Evolutionary conservation across 2,797 vertebrate genomes (phyloP).

Genomic region (Arrhamphus sclerolepis): DNA sequence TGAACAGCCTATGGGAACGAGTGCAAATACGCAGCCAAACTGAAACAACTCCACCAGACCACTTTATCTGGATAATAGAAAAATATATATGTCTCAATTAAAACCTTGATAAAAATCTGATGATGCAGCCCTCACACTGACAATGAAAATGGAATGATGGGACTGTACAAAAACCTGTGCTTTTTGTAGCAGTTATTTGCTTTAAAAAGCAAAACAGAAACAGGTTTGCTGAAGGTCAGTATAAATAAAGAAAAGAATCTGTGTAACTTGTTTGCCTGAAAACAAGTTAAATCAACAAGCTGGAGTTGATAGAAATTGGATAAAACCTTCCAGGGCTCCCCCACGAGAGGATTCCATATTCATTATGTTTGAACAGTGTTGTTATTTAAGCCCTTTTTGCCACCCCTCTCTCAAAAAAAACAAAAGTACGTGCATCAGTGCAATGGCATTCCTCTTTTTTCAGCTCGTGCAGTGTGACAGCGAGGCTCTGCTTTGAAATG

Average conservation of each 20-base stretch:
- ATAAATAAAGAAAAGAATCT: slow-evolving; percentile 33
- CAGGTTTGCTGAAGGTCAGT: slow-evolving; percentile 62
- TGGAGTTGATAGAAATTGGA: slow-evolving; percentile 52
- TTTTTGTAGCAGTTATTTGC: slow-evolving; percentile 41
- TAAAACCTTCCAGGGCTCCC: slow-evolving; percentile 49
- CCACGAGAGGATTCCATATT: slow-evolving; percentile 58
- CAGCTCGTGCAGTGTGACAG: slow-evolving; percentile 40
- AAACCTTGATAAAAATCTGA: slow-evolving; percentile 50
- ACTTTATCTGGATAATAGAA: slow-evolving; percentile 48
- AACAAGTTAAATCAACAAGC: slow-evolving; percentile 61
- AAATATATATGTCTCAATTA: slow-evolving; percentile 45
- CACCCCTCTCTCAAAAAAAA: neutral
- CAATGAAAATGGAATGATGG: neutral
- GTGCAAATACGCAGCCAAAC: slow-evolving; percentile 55
- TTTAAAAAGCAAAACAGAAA: slow-evolving; percentile 21
- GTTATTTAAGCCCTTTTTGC: slow-evolving; percentile 29
- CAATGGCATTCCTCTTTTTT: slow-evolving; percentile 41
- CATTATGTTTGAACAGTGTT: slow-evolving; percentile 34
- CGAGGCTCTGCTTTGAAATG: slow-evolving; percentile 35
- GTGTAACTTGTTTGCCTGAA: slow-evolving; percentile 46
- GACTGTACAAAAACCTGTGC: slow-evolving; percentile 11
- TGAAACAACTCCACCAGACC: slow-evolving; percentile 49
- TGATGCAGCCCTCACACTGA: slow-evolving; percentile 11
- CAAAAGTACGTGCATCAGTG: slow-evolving; percentile 3
- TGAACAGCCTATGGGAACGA: slow-evolving; percentile 46